Conservation (phyloP, 2,113 vertebrate species). For the Cyrtonyx montezumae region DNA sequence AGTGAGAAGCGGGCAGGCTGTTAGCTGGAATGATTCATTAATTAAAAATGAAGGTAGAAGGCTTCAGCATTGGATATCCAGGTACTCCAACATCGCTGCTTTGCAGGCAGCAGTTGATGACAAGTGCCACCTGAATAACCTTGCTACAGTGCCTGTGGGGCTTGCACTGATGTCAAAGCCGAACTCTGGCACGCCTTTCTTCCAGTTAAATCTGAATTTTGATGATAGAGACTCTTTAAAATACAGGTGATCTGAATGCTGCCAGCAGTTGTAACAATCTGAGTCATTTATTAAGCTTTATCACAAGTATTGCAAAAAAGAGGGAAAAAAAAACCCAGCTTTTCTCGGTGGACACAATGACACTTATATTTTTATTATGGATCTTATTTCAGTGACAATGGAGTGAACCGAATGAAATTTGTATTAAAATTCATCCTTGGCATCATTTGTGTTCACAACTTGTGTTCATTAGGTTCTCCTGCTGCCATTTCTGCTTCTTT, state of each 20-base stretch:
- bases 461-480: constrained; percentile 15
- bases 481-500: not conserved
- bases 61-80: not conserved
- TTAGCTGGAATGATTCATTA: not conserved
- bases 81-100: not conserved
- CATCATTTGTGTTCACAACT: constrained; percentile 3
- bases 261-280: not conserved
- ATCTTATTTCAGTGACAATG: not conserved
- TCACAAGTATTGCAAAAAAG: not conserved
- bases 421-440: constrained; percentile 57
- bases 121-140: not conserved
- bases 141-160: not conserved
- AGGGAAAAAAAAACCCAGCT: not conserved
- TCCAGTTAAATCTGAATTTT: not conserved
- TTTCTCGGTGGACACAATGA: not conserved
- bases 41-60: not conserved
- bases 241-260: not conserved
- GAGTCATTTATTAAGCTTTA: not conserved
- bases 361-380: not conserved
- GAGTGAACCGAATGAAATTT: constrained; percentile 1
- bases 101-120: not conserved
- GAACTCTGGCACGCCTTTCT: not conserved
- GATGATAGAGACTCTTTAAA: not conserved
- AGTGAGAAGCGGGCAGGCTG: not conserved
- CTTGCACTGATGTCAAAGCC: not conserved